Percentiles rank a stretch among this genome's conserved stretches.
Conservation (phyloP, 2,797 vertebrate genomes). For the Labroides dimidiatus region DNA sequence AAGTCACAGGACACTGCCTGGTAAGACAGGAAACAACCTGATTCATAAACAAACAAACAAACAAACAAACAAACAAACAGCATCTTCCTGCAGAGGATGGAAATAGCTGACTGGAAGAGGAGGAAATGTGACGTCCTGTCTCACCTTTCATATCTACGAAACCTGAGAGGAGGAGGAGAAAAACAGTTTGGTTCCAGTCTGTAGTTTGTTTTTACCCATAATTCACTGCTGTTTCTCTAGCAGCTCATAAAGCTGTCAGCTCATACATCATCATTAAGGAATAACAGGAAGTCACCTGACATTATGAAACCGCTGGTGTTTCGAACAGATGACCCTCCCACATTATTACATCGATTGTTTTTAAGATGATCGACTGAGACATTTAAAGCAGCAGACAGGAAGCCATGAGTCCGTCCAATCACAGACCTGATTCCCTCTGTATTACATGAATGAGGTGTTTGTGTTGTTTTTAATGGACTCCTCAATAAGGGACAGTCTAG, state of each 20-base stretch:
- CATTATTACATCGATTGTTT: constrained; percentile 1
- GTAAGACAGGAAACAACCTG: too few relatives aligned
- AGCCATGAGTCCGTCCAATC: not conserved
- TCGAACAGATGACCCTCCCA: not conserved
- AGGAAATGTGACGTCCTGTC: not conserved
- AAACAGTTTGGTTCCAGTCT: not conserved
- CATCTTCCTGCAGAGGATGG: not conserved
- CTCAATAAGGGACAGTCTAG: not conserved
- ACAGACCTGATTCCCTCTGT: not conserved
- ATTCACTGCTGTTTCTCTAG: not conserved
- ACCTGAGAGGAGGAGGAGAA: not conserved
- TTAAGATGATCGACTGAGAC: not conserved
- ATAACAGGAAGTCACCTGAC: not conserved
- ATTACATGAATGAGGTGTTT: not conserved
- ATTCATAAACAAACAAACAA: not conserved
- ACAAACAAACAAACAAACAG: not conserved
- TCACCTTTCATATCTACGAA: constrained; percentile 15
- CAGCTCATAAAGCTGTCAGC: not conserved
- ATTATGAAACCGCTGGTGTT: not conserved
- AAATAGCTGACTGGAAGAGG: not conserved
- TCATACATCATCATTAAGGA: constrained; percentile 13
- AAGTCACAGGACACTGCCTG: constrained; percentile 90
- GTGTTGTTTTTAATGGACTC: not conserved
- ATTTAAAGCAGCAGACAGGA: not conserved
- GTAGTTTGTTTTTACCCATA: not conserved